Conservation (phyloP, 2,113 vertebrate genomes). For the Ellobius talpinus region DNA sequence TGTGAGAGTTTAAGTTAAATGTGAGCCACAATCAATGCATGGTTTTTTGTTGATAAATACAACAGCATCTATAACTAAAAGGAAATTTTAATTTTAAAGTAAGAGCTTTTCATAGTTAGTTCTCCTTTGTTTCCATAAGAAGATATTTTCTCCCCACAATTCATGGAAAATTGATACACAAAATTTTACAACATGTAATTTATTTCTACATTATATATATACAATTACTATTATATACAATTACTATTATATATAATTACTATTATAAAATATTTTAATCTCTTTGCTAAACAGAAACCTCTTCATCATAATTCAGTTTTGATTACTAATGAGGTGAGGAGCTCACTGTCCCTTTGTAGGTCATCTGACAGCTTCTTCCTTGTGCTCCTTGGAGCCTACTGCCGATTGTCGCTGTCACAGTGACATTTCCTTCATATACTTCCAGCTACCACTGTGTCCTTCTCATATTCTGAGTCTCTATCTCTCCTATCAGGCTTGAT, state of each 20-base stretch:
- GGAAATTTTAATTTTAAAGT: not conserved
- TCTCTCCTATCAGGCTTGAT: not conserved
- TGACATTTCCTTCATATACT: not conserved
- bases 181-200: not conserved
- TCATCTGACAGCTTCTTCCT: not conserved
- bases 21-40: not conserved
- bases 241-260: not conserved
- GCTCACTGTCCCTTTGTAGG: not conserved
- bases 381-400: not conserved
- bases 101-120: not conserved
- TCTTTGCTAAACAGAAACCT: not conserved
- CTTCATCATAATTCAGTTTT: not conserved
- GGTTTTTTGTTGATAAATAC: not conserved
- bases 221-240: not conserved
- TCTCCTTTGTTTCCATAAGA: slow-evolving; percentile 1
- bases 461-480: not conserved
- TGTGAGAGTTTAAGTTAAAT: not conserved
- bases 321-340: not conserved
- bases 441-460: not conserved
- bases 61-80: not conserved
- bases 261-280: not conserved
- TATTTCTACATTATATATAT: not conserved
- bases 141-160: not conserved
- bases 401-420: not conserved
- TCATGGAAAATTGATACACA: not conserved